These are phyloP conservation scores for Hippocampus zosterae DNA, from an alignment of 2,113 vertebrate species.

Conservation along the genomic window DNA sequence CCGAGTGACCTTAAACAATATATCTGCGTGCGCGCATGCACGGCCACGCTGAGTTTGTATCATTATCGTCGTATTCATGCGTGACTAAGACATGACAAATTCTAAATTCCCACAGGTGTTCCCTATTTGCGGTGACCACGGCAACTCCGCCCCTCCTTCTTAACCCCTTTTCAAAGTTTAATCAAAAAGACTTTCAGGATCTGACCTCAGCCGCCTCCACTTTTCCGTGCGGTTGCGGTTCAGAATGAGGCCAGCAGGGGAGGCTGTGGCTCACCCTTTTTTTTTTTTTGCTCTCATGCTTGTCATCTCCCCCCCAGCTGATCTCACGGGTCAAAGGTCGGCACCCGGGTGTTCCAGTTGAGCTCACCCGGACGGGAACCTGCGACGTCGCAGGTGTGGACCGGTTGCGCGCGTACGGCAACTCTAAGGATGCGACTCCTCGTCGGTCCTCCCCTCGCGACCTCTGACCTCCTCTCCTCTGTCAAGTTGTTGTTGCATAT, in stretches of 20 bases:
- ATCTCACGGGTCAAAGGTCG: constrained; percentile 54
- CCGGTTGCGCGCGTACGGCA: constrained; percentile 26
- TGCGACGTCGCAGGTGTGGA: constrained; percentile 21
- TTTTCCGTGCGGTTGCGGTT: constrained; percentile 18
- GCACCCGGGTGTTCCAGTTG: constrained; percentile 23
- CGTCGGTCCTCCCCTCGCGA: constrained; percentile 37
- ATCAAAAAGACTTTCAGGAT: constrained; percentile 12
- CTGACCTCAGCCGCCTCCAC: background rate
- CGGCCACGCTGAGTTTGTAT: constrained; percentile 13
- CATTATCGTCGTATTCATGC: constrained; percentile 43
- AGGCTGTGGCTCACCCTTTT: constrained; percentile 53
- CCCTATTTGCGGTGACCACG: constrained; percentile 50
- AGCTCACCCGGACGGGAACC: constrained; percentile 26
- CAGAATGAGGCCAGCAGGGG: constrained; percentile 59
- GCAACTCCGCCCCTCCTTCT: constrained; percentile 44
- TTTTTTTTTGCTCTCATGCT: constrained; percentile 14
- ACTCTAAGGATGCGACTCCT: constrained; percentile 36
- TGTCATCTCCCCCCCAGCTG: constrained; percentile 25
- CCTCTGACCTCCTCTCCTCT: constrained; percentile 40
- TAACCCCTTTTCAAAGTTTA: constrained; percentile 21
- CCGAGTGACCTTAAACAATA: constrained; percentile 62
- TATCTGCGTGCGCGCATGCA: constrained; percentile 20
- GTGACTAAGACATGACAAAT: constrained; percentile 56
- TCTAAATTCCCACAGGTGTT: constrained; percentile 64
- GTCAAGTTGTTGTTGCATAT: constrained; percentile 46